Conservation (phyloP, 2,888 invertebrate species). For the Ptilodon capucinus region DNA sequence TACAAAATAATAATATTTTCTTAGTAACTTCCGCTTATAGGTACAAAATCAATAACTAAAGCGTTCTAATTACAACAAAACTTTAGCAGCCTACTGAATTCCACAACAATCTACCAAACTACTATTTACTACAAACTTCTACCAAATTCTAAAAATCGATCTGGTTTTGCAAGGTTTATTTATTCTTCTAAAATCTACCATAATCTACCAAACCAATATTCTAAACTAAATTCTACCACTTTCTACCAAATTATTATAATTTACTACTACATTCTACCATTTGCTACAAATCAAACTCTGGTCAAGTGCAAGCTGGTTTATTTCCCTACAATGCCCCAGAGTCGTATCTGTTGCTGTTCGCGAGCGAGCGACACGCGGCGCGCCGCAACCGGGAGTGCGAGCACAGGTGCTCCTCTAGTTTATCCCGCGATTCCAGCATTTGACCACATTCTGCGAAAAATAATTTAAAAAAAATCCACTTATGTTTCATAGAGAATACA, state of each 20-base stretch:
- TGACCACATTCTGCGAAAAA: constrained; percentile 10
- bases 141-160: not conserved
- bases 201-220: not conserved
- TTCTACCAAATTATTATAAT: not conserved
- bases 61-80: too few relatives aligned
- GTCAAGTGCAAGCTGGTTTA: not conserved
- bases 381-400: constrained; percentile 7
- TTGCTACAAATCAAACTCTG: not conserved
- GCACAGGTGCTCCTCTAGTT: constrained; percentile 9
- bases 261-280: not conserved
- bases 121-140: too few relatives aligned
- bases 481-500: too few relatives aligned
- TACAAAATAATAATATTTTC: too few relatives aligned
- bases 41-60: too few relatives aligned
- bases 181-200: not conserved
- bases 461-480: too few relatives aligned
- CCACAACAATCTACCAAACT: too few relatives aligned
- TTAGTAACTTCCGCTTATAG: too few relatives aligned
- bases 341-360: not conserved
- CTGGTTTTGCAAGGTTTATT: too few relatives aligned
- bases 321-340: not conserved
- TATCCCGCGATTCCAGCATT: constrained; percentile 9
- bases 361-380: constrained; percentile 2
- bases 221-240: not conserved
- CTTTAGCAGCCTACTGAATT: too few relatives aligned